phyloP scores from a whole-genome alignment of 2,888 invertebrate species.

The Coremacera marginata region DNA sequence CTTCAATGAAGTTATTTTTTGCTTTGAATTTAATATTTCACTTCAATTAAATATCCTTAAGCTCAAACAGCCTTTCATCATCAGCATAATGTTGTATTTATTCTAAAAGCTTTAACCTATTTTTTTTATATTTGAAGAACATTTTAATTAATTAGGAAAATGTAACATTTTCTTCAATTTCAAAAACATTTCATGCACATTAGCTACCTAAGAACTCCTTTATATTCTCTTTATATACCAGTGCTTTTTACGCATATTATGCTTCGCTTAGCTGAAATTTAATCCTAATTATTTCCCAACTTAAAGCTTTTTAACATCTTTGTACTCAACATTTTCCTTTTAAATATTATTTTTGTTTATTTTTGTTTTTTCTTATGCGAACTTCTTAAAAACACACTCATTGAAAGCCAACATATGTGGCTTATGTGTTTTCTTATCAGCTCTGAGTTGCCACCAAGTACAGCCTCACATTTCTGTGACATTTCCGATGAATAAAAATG shows the following conservation, averaged over 20 bases:
- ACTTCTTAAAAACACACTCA: not conserved
- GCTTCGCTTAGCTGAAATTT: not conserved
- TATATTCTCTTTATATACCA: too few relatives aligned
- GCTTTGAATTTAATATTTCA: too few relatives aligned
- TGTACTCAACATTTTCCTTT: not conserved
- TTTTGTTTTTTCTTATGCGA: not conserved
- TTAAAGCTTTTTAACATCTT: not conserved
- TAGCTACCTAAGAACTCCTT: not conserved
- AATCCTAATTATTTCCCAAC: not conserved
- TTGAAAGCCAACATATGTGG: slow-evolving; percentile 19
- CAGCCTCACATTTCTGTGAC: slow-evolving; percentile 56
- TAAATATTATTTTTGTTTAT: not conserved
- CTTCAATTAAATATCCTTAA: too few relatives aligned
- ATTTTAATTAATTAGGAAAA: not conserved
- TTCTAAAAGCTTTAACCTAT: not conserved
- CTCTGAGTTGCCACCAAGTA: not conserved
- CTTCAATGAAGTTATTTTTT: too few relatives aligned
- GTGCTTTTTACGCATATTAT: not conserved
- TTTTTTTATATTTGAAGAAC: not conserved
- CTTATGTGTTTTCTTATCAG: not conserved
- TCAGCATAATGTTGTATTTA: too few relatives aligned
- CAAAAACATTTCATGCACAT: not conserved
- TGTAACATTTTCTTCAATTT: not conserved
- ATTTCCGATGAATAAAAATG: slow-evolving; percentile 66
- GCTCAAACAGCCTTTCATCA: too few relatives aligned